Base-by-base conservation (phyloP, 2,888 invertebrate species). In the Volucella zonaria region DNA sequence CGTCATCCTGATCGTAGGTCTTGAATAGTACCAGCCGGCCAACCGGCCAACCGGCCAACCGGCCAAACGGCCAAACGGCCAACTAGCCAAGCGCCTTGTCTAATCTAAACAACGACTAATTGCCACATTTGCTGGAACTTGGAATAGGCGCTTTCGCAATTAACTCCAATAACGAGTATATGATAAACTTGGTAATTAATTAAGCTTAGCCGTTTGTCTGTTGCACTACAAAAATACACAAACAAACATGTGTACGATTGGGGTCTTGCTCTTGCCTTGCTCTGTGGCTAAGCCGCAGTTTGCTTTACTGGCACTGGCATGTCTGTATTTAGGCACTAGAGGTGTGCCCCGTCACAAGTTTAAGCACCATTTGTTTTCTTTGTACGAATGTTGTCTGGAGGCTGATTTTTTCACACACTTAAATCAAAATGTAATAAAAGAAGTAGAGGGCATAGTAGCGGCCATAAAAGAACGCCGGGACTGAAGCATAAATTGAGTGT, bases 51-150 rank as follows among this genome's bases (percentile, higher is more conserved):
- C 64, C 43, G 49, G 58, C 52, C 67, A 71, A 76, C 76, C 68
- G 73, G 68, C 68, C 56, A 71, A 76, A 73, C 68, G 73, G 68
- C 68, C n/a, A n/a, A n/a, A n/a, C 43, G 49, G 58, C 52, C 67
- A 71, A 76, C 76, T 64, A 68, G 68, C 68, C 80, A 31, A 31
- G 31, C 31, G 83, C 73, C 85, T 85, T 85, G 85, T 85, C 85
- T 85, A 85, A 85, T 85, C 85, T 85, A 85, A 85, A 85, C 85
- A 81, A 81, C 85, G 81, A 85, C 85, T 85, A 85, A 85, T 85
- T 85, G 85, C 85, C 81, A 81, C 81, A 85, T 85, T 85, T 85
- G 81, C 76, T 73, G 81, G 71, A 71, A 81, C 85, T 81, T 73
- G 23, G 81, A 73, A 81, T 73, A 85, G 85, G 81, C 81, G 85